These are phyloP conservation scores for Orestias chungarensis DNA, from an alignment of 2,797 vertebrate genomes.

Conservation along the genomic window DNA sequence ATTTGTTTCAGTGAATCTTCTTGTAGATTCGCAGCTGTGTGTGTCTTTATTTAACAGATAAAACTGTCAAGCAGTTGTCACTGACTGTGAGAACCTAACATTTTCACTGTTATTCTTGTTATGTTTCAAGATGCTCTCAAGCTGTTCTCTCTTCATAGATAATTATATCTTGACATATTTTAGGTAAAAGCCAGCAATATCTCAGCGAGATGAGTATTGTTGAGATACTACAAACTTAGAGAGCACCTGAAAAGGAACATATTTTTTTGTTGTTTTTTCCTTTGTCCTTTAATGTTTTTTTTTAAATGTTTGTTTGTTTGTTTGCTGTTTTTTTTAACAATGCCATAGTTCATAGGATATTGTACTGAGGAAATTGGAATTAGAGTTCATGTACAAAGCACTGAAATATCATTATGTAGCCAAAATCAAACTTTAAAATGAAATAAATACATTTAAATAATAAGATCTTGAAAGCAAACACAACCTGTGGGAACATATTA, in stretches of 20 bases:
- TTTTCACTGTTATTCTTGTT: not conserved
- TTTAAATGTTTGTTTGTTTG: not conserved
- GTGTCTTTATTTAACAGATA: constrained; percentile 1
- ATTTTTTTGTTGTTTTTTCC: not conserved
- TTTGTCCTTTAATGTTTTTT: not conserved
- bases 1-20: constrained; percentile 9
- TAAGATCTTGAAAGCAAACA: not conserved
- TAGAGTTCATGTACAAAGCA: not conserved
- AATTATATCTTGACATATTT: constrained; percentile 30
- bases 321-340: not conserved
- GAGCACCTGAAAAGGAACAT: not conserved
- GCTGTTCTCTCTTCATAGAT: constrained; percentile 19
- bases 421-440: not conserved
- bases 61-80: constrained; percentile 4
- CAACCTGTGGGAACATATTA: not conserved
- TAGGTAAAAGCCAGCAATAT: constrained; percentile 46
- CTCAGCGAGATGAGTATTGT: constrained; percentile 16
- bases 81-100: constrained; percentile 7
- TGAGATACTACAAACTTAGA: not conserved
- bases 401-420: not conserved
- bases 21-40: constrained; percentile 8
- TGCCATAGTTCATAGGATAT: not conserved
- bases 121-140: not conserved
- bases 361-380: not conserved
- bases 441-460: not conserved